A percentile compares a stretch with the other conserved stretches of the same genome.
phyloP scores from a whole-genome alignment of 2,113 vertebrate species.

The Vidua chalybeata region DNA sequence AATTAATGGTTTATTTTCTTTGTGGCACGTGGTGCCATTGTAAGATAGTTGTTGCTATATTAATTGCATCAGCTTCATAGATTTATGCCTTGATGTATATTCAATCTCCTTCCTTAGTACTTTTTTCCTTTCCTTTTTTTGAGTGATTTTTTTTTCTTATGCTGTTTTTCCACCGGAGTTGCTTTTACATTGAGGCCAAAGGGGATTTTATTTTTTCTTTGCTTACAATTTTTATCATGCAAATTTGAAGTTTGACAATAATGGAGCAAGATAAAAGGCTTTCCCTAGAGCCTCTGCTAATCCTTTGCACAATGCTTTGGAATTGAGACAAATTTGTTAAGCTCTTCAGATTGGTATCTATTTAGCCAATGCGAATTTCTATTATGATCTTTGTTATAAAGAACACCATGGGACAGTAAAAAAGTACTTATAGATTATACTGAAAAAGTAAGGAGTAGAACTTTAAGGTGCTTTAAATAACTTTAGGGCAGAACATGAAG shows the following conservation, averaged over 20 bases:
- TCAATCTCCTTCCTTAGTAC: neutral
- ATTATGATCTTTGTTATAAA: conserved; percentile 37
- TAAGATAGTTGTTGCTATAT: neutral
- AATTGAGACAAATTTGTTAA: conserved; percentile 55
- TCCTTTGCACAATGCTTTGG: conserved; percentile 40
- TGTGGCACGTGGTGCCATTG: neutral
- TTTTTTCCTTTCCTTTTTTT: neutral
- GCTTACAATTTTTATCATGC: conserved; percentile 63
- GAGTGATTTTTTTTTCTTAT: neutral
- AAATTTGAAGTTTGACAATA: conserved; percentile 70
- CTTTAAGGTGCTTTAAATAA: neutral
- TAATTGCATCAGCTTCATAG: conserved; percentile 8
- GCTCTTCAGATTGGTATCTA: conserved; percentile 32
- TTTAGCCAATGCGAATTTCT: conserved; percentile 42
- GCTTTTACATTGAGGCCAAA: conserved; percentile 7
- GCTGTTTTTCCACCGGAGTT: conserved; percentile 22
- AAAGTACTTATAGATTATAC: neutral
- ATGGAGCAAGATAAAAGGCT: conserved; percentile 54
- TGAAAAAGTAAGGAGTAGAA: neutral
- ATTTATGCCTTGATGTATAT: conserved; percentile 19
- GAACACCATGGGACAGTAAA: neutral
- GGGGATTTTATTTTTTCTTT: conserved; percentile 37
- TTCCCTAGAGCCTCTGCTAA: conserved; percentile 32
- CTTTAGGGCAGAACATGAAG: neutral
- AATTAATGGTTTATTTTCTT: conserved; percentile 37